Conservation (phyloP, 2,888 invertebrate species). For the Carpatolechia fugitivella region DNA sequence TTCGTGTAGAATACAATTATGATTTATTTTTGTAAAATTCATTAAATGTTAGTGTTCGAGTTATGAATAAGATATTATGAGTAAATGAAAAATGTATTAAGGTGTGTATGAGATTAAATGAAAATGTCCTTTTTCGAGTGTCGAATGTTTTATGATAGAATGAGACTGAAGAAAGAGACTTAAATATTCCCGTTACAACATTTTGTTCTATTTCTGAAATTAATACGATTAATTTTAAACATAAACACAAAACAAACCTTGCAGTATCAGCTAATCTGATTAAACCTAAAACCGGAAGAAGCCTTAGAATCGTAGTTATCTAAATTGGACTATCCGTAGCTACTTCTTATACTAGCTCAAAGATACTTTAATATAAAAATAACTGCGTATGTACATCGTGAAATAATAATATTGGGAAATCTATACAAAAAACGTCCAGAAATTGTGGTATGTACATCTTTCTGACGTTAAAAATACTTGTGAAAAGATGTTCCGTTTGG, state of each 20-base stretch:
- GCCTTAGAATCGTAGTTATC: not conserved
- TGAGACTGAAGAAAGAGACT: not conserved
- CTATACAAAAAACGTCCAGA: not conserved
- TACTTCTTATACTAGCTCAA: no score
- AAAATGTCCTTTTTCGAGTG: no score
- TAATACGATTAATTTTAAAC: no score
- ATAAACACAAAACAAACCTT: no score
- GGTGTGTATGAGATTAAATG: not conserved
- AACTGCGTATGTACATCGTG: not conserved
- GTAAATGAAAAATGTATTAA: not conserved
- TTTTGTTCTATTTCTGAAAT: no score
- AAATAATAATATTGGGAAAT: not conserved
- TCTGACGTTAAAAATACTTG: not conserved
- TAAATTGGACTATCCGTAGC: no score
- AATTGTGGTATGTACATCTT: not conserved
- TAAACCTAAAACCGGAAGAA: not conserved
- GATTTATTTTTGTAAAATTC: not conserved
- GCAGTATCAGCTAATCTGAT: no score
- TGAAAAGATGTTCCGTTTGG: not conserved
- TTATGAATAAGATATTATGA: no score
- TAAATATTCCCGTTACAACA: no score
- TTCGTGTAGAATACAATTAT: not conserved
- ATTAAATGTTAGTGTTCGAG: no score
- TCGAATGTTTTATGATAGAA: not conserved
- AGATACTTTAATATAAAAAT: not conserved